Conservation (phyloP, 2,113 vertebrate genomes). For the Tor tambroides region DNA sequence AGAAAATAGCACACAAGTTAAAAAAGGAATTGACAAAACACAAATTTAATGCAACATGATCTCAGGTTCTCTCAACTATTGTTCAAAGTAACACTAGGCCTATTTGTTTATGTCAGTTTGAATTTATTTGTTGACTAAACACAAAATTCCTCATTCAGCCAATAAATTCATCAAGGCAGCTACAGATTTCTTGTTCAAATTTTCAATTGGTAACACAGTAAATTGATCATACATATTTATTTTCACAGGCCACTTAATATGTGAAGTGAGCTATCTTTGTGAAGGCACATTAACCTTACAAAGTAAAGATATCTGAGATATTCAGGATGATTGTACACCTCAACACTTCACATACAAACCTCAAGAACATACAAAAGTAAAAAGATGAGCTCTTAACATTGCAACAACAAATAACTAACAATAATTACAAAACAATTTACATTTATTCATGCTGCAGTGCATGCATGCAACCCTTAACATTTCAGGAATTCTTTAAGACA, state of each 20-base stretch:
- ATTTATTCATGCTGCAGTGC: neutral
- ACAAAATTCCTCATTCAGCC: too few relatives aligned
- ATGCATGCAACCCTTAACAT: neutral
- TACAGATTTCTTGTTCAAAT: too few relatives aligned
- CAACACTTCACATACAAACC: neutral
- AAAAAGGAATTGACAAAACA: neutral
- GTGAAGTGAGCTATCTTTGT: too few relatives aligned
- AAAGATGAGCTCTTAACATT: neutral
- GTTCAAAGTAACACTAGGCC: neutral
- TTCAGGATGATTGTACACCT: neutral
- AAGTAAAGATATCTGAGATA: too few relatives aligned
- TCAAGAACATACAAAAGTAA: neutral
- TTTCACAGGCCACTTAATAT: too few relatives aligned
- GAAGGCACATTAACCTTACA: too few relatives aligned
- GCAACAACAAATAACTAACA: neutral
- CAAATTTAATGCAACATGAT: neutral
- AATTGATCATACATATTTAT: too few relatives aligned
- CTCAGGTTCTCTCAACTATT: neutral
- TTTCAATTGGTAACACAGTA: too few relatives aligned
- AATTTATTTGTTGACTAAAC: too few relatives aligned
- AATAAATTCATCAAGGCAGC: too few relatives aligned
- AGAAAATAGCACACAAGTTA: neutral
- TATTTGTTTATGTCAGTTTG: too few relatives aligned
- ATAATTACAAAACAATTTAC: neutral
- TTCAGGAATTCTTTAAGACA: neutral